Evolutionary conservation across 35 echinoderm and acorn worm genomes (phyloP).

Genomic region (Chiridota heheva): DNA sequence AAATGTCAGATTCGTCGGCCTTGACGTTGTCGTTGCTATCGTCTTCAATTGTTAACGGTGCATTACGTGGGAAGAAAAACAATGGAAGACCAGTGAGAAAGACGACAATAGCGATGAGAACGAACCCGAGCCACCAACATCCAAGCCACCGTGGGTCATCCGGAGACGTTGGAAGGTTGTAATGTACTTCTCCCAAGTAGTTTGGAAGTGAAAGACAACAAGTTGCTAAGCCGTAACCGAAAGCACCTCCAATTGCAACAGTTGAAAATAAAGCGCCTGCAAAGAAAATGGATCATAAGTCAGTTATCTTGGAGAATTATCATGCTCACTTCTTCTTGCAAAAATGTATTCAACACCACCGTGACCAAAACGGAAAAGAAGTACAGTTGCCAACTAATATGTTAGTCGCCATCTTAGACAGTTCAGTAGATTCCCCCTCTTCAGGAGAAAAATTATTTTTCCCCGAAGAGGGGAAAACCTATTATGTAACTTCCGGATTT

Average conservation of each 20-base stretch:
- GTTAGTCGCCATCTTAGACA: too few relatives aligned
- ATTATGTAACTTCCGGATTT: too few relatives aligned
- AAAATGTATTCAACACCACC: too few relatives aligned
- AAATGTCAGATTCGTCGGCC: not conserved
- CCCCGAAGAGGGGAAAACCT: too few relatives aligned
- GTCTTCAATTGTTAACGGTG: not conserved
- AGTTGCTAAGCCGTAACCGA: conserved; percentile 45
- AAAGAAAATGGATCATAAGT: not conserved
- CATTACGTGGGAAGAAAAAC: conserved; percentile 42
- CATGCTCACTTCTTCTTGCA: too few relatives aligned
- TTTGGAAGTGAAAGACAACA: conserved; percentile 32
- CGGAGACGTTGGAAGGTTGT: conserved; percentile 17
- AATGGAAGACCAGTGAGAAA: conserved; percentile 43
- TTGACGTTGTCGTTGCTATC: not conserved
- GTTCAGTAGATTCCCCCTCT: too few relatives aligned
- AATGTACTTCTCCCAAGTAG: not conserved
- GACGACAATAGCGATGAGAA: conserved; percentile 22
- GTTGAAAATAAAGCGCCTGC: conserved; percentile 39
- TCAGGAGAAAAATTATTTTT: too few relatives aligned
- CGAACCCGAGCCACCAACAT: conserved; percentile 58
- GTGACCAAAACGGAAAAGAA: too few relatives aligned
- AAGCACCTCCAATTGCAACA: conserved; percentile 13
- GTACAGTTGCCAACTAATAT: too few relatives aligned
- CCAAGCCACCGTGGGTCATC: conserved; percentile 41
- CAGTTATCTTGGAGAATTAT: too few relatives aligned